Base-by-base conservation (phyloP, 2,888 invertebrate genomes). In the Ditylenchus weischeri region DNA sequence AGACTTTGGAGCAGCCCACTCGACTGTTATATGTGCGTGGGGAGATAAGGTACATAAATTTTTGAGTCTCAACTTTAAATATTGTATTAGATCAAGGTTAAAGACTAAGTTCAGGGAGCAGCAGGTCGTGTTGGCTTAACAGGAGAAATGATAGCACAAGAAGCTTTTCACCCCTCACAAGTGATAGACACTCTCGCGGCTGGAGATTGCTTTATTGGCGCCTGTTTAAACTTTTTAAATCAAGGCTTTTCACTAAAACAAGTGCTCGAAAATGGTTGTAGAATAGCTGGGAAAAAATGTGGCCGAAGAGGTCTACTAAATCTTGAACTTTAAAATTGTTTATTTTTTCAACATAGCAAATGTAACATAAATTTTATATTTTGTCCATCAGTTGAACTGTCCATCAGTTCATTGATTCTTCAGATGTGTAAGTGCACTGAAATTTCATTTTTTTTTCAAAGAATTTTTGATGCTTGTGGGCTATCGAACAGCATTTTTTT, bases 191-290 rank as follows among this genome's bases (percentile, higher is more conserved):
- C 57, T 18, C 49, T 66, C 15, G 66, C 64, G 0, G 66, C 66
- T 6, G 66, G 66, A 11, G 66, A 66, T 21, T 66, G 66, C 49
- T 66, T 66, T 51, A 64, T 66, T 47, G 66, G 66, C 13, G 66
- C 66, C 11, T 62, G 64, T 43, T 29, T 66, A 47, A 64, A 63
- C 43, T 60, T 49, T 19, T 51, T 66, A 0, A 57, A 57, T 21
- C 36, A 48, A 51, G 66, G n/a, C 18, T 36, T 21, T 36, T 47
- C 43, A 48, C 48, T 66, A 8, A 21, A 18, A 15, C 47, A 64
- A 21, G 66, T 57, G 19, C 65, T 66, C 2, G 64, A 66, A 66
- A 50, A 62, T 43, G 62, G 48, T 15, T 51, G 38, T 47, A 35
- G 36, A 43, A 21, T 66, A 15, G 66, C 66, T 49, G 66, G 57